Evolutionary conservation across 2,888 invertebrate species (phyloP).

Genomic region (Pardosa pseudoannulata): DNA sequence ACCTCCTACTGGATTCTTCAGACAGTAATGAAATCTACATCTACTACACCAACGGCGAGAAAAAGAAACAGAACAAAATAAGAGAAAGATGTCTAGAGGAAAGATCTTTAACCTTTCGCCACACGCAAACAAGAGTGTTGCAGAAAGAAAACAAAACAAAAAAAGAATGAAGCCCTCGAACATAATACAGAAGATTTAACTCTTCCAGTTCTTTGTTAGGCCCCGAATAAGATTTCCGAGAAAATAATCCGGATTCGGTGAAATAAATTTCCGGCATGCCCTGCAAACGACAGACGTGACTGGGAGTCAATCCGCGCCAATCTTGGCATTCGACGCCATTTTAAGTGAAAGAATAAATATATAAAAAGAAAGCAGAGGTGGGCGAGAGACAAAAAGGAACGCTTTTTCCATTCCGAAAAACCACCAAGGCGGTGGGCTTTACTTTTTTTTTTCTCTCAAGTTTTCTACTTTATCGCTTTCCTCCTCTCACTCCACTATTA

Average conservation of each 20-base stretch:
- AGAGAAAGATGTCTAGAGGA: slow-evolving; percentile 7
- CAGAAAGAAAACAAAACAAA: no score
- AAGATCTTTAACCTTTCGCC: slow-evolving; percentile 44
- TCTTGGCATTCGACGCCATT: slow-evolving; percentile 65
- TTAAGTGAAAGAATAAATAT: slow-evolving; percentile 65
- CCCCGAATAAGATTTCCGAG: background rate
- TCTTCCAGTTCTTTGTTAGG: slow-evolving; percentile 27
- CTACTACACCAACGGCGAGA: background rate
- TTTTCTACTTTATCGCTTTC: no score
- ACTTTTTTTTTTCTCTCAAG: no score
- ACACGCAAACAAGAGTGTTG: slow-evolving; percentile 17
- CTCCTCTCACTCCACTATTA: slow-evolving; percentile 44
- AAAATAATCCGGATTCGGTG: slow-evolving; percentile 56
- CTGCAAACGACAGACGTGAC: slow-evolving; percentile 59
- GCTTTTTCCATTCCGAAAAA: slow-evolving; percentile 28
- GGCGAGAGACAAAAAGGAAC: background rate
- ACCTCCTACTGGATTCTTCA: background rate
- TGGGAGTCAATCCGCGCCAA: slow-evolving; percentile 61
- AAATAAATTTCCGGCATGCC: slow-evolving; percentile 67
- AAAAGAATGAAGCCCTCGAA: slow-evolving; percentile 7
- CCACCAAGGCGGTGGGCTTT: slow-evolving; percentile 38
- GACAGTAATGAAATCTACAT: background rate
- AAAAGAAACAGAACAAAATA: background rate
- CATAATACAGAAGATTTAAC: slow-evolving; percentile 60
- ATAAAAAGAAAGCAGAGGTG: slow-evolving; percentile 18